Evolutionary conservation across 2,888 invertebrate species (phyloP).

Genomic region (Drosophila eohydei): DNA sequence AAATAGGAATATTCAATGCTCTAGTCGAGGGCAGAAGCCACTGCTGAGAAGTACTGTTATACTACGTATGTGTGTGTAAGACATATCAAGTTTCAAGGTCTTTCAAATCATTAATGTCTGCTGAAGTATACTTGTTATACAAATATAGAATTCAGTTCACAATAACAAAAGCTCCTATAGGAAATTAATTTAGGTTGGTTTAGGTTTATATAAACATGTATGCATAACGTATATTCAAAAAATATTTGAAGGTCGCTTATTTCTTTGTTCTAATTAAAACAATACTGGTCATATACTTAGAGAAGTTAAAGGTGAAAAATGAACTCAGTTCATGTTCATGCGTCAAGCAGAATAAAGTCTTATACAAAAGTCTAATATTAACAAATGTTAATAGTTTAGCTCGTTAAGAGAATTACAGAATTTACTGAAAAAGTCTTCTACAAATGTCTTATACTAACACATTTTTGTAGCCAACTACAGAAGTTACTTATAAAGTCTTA

Average conservation of each 20-base stretch:
- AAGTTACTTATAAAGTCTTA: too few relatives aligned
- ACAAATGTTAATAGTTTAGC: too few relatives aligned
- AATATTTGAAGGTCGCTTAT: not conserved
- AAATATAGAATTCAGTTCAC: not conserved
- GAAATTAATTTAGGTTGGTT: not conserved
- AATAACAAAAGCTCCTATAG: not conserved
- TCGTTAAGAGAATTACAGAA: too few relatives aligned
- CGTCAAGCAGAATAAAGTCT: too few relatives aligned
- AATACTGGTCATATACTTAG: not conserved
- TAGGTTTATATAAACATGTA: not conserved
- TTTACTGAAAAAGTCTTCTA: too few relatives aligned
- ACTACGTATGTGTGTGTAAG: not conserved
- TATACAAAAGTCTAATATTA: too few relatives aligned
- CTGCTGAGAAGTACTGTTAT: not conserved
- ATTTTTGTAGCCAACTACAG: too few relatives aligned
- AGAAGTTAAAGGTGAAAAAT: not conserved
- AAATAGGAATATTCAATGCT: not conserved
- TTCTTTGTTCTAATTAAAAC: not conserved
- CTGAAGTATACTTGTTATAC: not conserved
- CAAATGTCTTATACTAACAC: too few relatives aligned
- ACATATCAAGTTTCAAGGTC: not conserved
- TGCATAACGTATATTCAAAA: not conserved
- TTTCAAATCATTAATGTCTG: not conserved
- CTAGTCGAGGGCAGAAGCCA: not conserved
- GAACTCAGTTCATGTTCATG: too few relatives aligned